Conservation (phyloP, 2,888 invertebrate genomes). For the Fabriciana adippe region DNA sequence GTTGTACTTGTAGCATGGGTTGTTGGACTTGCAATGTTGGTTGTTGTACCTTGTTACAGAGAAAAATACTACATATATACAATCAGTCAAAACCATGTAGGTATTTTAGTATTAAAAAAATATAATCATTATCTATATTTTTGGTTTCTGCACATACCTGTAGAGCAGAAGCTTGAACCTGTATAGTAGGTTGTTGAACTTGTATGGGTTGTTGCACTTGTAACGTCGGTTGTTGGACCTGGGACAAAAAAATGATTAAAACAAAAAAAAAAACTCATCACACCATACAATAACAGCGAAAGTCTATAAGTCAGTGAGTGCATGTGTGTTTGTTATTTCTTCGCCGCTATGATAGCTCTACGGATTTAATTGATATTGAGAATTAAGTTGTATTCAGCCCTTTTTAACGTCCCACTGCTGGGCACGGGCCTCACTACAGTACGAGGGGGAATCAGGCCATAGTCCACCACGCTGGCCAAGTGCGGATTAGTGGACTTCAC, state of each 20-base stretch:
- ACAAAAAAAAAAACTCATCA: background rate
- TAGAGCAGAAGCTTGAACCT: constrained; percentile 46
- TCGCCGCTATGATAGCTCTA: too few species aligned
- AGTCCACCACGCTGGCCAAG: too few species aligned
- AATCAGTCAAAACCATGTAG: background rate
- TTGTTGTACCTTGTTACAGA: constrained; percentile 47
- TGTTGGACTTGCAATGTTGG: constrained; percentile 61
- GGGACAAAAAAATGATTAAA: constrained; percentile 53
- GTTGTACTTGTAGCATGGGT: constrained; percentile 72
- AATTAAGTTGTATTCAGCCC: too few species aligned
- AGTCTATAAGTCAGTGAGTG: too few species aligned
- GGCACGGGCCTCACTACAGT: too few species aligned
- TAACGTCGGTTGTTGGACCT: constrained; percentile 60
- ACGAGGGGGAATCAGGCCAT: too few species aligned
- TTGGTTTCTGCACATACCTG: constrained; percentile 31
- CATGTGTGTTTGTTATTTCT: too few species aligned
- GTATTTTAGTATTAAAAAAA: background rate
- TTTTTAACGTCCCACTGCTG: too few species aligned
- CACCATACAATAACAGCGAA: too few species aligned
- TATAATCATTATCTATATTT: background rate
- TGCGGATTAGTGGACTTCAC: too few species aligned
- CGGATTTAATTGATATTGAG: too few species aligned
- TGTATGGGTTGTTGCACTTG: constrained; percentile 59
- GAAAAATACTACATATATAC: background rate
- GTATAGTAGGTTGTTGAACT: constrained; percentile 50